Conservation (phyloP, 2,888 invertebrate species). For the Erebia aethiops region DNA sequence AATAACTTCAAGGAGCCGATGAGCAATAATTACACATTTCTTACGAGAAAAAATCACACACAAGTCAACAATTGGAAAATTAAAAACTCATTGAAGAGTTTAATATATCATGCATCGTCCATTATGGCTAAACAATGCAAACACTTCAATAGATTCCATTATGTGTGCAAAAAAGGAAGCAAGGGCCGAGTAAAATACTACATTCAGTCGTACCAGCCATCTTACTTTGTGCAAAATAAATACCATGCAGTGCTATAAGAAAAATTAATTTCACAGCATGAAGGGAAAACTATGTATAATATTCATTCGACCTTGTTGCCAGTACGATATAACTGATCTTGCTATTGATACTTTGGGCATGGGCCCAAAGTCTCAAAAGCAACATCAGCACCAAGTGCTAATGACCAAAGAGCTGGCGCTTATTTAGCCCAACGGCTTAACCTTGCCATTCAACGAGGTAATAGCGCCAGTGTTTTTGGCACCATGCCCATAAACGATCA, state of each 20-base stretch:
- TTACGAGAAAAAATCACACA: not conserved
- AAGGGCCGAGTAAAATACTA: conserved; percentile 57
- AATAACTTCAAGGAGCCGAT: not conserved
- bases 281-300: conserved; percentile 46
- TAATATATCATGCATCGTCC: conserved; percentile 28
- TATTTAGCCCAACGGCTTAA: no score
- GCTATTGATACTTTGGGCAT: no score
- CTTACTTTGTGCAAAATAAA: conserved; percentile 48
- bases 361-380: no score
- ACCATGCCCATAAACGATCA: no score
- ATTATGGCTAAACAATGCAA: conserved; percentile 54
- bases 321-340: no score
- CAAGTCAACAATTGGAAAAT: conserved; percentile 4
- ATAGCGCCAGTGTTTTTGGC: no score
- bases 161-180: conserved; percentile 49
- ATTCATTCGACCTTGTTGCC: conserved; percentile 34
- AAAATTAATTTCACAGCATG: conserved; percentile 48
- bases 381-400: no score
- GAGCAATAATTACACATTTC: not conserved
- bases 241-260: conserved; percentile 41
- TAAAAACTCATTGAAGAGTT: conserved; percentile 28
- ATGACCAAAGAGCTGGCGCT: no score
- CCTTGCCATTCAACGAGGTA: no score
- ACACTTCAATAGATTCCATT: conserved; percentile 56
- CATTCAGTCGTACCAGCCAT: conserved; percentile 54